Evolutionary conservation across 2,888 invertebrate genomes (phyloP), one percentile per base, ranked within the genome.

Genomic region (Phrixothrix hirtus): DNA sequence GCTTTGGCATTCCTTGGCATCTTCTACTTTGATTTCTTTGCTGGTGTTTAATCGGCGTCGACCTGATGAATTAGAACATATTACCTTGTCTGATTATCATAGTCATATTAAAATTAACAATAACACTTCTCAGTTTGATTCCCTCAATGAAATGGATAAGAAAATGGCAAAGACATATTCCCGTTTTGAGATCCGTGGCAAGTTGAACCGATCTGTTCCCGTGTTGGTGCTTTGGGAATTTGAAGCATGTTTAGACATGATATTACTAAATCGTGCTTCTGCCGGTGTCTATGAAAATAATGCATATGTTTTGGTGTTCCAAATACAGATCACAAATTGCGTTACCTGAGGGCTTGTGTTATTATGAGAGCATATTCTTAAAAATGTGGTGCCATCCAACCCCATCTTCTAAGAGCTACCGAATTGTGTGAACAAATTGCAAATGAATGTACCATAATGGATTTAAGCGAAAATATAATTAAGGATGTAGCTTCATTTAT

Each of bases 401-500:
- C 35, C 2, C 11, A 36, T 12, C n/a, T 16, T 6, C 6, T 36
- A 36, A 15, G 35, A 11, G 21, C 7, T 10, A 36, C 35, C 4
- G 6, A 10, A 10, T n/a, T 36, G 11, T 10, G 35, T 3, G 21
- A 36, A 17, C 31, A 31, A 31, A 36, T 36, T 36, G 35, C 35
- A 10, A 36, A 17, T 1, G 21, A 36, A 17, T 36, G 35, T 36
- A 11, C 21, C 9, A 5, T 36, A 2, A 16, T 4, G 6, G 35
- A 36, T 16, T 12, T 36, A 11, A 5, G 10, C 9, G 35, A 36
- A 2, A 36, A 36, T 17, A 5, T 16, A 9, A 36, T 36, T 16
- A 15, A n/a, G 6, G 35, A 36, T 36, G 35, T 36, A 1, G 35
- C 35, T 9, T 21, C 17, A n/a, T 36, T 17, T 36, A 17, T 36